Percentiles rank a stretch among this genome's conserved stretches.
phyloP scores from a whole-genome alignment of 2,888 invertebrate species.

The Drosophila aldrichi region DNA sequence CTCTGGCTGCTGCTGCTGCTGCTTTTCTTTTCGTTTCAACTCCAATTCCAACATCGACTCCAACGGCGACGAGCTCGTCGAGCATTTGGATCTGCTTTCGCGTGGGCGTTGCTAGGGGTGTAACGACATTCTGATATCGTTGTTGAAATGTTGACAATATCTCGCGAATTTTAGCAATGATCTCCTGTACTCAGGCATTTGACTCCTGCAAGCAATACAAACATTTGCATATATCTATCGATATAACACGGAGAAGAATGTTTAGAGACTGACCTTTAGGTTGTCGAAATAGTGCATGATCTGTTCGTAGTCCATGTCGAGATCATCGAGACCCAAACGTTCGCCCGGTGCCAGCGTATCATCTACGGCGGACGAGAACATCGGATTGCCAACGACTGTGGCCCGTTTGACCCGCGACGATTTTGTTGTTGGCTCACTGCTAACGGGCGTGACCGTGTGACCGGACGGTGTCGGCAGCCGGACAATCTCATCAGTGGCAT shows the following conservation, averaged over 20 bases:
- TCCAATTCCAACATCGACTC: conserved; percentile 25
- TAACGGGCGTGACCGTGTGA: conserved; percentile 28
- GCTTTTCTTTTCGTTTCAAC: background rate
- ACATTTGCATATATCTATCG: background rate
- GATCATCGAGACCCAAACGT: conserved; percentile 91
- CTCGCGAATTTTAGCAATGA: conserved; percentile 93
- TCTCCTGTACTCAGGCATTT: conserved; percentile 95
- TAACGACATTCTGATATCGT: conserved; percentile 86
- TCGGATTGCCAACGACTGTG: conserved; percentile 94
- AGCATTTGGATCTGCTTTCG: conserved; percentile 79
- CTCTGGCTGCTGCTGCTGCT: too few relatives aligned
- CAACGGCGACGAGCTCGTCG: conserved; percentile 59
- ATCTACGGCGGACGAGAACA: conserved; percentile 89
- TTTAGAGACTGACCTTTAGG: conserved; percentile 91
- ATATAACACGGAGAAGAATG: background rate
- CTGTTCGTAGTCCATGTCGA: conserved; percentile 98
- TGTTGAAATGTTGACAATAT: conserved; percentile 90
- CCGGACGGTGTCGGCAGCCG: conserved; percentile 62
- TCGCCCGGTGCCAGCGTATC: conserved; percentile 87
- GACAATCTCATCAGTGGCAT: conserved; percentile 70
- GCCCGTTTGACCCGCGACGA: conserved; percentile 90
- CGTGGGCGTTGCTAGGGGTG: conserved; percentile 83
- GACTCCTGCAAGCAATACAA: conserved; percentile 88
- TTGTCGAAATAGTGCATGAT: conserved; percentile 99
- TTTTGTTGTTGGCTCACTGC: conserved; percentile 74